Base-by-base conservation (phyloP, 2,797 vertebrate genomes). In the Lutjanus campechanus region DNA sequence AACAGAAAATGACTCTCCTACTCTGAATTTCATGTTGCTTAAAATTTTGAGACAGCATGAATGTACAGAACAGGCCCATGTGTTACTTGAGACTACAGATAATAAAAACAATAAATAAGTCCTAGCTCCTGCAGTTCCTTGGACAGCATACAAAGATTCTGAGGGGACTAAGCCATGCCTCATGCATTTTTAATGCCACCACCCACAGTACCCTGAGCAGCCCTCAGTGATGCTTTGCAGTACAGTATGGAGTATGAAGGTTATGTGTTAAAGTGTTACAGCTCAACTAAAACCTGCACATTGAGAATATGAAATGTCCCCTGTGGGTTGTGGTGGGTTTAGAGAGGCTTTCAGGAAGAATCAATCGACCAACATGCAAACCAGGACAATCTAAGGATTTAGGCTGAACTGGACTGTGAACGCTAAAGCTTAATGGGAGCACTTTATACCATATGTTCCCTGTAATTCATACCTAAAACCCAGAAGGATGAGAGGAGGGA, bases 171-270 rank as follows among this genome's bases (percentile, higher is more conserved):
- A 79, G 70, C n/a, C 20, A 55, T 29, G 56, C 36, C 75, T 86
- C 77, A 83, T 87, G 55, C 73, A 81, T 87, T 66, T 81, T 89
- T 80, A 76, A 88, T 67, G 69, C 13, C 54, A 44, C 69, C 80
- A 46, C 54, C 68, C 69, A 76, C 75, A 65, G 64, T 4, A 51
- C 46, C 29, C 62, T 73, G 74, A 61, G 19, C 47, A 74, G 20
- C 47, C 51, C 43, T 62, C 62, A 29, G 54, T 82, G 51, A 68
- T 69, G 73, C 73, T 64, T 9, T 53, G 69, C 73, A 72, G 69
- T 22, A 49, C 72, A 69, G 70, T 20, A 36, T 49, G 19, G 43
- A 69, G 69, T 20, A 50, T 46, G 61, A 60, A 82, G 71, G 69
- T 79, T 74, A 69, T 47, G 41, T 53, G 72, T 67, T 62, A 72